These are phyloP conservation scores for Cenopis cana DNA, from an alignment of 2,888 invertebrate genomes.

Conservation along the genomic window DNA sequence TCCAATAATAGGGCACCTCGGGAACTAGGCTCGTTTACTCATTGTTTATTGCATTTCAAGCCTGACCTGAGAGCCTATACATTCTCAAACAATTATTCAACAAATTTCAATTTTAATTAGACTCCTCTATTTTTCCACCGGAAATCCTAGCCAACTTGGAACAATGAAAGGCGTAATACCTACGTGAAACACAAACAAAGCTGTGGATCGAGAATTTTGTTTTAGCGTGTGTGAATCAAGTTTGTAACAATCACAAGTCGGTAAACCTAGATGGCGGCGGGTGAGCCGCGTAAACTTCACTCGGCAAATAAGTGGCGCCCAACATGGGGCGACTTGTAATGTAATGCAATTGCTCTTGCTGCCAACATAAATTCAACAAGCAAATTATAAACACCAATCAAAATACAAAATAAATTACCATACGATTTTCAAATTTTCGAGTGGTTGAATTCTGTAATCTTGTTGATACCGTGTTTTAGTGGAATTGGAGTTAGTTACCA, in stretches of 20 bases:
- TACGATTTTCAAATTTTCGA: not conserved
- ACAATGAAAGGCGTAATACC: constrained; percentile 31
- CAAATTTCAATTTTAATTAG: constrained; percentile 34
- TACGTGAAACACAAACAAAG: constrained; percentile 38
- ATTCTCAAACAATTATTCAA: constrained; percentile 12
- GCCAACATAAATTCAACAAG: constrained; percentile 49
- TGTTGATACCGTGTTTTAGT: not conserved
- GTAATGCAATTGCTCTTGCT: constrained; percentile 47
- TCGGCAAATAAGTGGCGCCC: constrained; percentile 59
- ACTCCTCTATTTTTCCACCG: constrained; percentile 20
- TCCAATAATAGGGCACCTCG: constrained; percentile 21
- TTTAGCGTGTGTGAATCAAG: constrained; percentile 45
- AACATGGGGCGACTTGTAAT: constrained; percentile 48
- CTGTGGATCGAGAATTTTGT: constrained; percentile 42
- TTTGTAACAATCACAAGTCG: constrained; percentile 55
- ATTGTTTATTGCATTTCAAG: constrained; percentile 32
- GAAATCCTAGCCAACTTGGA: constrained; percentile 33
- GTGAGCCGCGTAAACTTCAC: constrained; percentile 60
- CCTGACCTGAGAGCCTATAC: not conserved
- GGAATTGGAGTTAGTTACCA: not conserved
- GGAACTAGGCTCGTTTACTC: constrained; percentile 16
- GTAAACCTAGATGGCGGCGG: constrained; percentile 49
- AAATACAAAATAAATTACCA: constrained; percentile 31
- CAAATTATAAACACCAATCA: constrained; percentile 48
- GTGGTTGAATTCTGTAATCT: not conserved